Percentiles rank a stretch among this genome's conserved stretches.
Conservation (phyloP, 2,113 vertebrate genomes). For the Haemorhous mexicanus region DNA sequence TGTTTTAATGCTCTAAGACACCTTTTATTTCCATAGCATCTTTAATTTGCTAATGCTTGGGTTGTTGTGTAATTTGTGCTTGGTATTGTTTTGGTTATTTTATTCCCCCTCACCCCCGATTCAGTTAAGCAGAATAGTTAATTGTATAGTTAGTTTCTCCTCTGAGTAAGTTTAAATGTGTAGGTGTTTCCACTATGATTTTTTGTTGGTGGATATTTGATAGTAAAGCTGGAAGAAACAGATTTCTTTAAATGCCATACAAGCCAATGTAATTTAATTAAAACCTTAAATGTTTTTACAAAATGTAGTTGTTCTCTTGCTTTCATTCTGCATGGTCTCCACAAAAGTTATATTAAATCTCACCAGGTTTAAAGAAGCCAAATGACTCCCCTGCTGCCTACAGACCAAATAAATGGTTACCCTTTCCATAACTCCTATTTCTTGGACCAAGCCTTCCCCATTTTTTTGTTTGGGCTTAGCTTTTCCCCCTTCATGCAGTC, state of each 20-base stretch:
- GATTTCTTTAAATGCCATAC: background rate
- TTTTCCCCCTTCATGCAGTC: background rate
- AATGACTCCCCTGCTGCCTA: rapidly evolving
- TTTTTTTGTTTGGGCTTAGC: background rate
- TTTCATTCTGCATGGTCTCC: background rate
- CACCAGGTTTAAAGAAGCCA: background rate
- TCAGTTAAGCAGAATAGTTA: background rate
- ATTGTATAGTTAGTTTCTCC: background rate
- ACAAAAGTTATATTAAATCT: background rate
- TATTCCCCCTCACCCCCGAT: background rate
- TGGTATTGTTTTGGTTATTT: background rate
- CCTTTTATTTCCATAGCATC: background rate
- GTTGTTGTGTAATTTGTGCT: background rate
- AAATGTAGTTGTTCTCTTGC: background rate
- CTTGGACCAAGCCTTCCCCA: background rate
- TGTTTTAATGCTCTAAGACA: background rate
- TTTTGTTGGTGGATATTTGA: background rate
- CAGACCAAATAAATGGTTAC: background rate
- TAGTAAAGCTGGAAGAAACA: background rate
- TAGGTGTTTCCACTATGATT: background rate
- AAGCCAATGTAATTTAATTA: background rate
- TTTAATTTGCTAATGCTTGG: background rate
- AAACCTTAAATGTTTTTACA: background rate
- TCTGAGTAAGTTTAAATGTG: background rate
- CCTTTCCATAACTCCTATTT: background rate